Evolutionary conservation across 2,113 vertebrate genomes (phyloP), one percentile per base, ranked within the genome.

Genomic region (Petrocephalus microphthalmus): DNA sequence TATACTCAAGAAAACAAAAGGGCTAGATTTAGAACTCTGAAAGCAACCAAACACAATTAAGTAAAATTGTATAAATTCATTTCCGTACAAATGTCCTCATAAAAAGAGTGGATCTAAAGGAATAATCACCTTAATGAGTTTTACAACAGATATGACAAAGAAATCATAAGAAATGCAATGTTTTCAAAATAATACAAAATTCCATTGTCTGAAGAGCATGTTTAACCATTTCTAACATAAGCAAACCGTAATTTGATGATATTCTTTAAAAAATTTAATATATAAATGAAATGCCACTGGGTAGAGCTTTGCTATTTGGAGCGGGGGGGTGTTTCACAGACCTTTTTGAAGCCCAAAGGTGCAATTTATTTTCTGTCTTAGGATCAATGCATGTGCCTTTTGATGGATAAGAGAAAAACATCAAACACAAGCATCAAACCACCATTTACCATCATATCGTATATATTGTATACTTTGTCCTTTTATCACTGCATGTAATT

Each of bases 21-120:
- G 89, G 90, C 92, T 92, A 11, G 91, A 92, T 93, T 91, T 88
- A 84, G 74, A 49, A 81, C 19, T 56, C 29, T 82, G 29, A 42
- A 88, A 57, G 52, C 10, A 57, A 49, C n/a, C 10, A 54, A 52
- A 71, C 47, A 53, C 19, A 33, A 87, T 78, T 51, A 71, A 87
- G 51, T 87, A 17, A 74, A 87, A 71, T 42, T 67, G 86, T 71
- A 87, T 82, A 42, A 54, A 82, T 56, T 54, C 15, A 88, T 88
- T 82, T 83, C 22, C 53, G 33, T 83, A 88, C 13, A 88, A 88
- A 82, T 84, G 53, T 57, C 33, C 37, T 37, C 33, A n/a, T 60
- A 29, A 82, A 78, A 83, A 29, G 51, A 83, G 56, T 54, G 54
- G 33, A 86, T 22, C 60, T 67, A 42, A 83, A 45, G 5, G 53